Base-by-base conservation (phyloP, 2,888 invertebrate genomes). In the Cephalotes varians region DNA sequence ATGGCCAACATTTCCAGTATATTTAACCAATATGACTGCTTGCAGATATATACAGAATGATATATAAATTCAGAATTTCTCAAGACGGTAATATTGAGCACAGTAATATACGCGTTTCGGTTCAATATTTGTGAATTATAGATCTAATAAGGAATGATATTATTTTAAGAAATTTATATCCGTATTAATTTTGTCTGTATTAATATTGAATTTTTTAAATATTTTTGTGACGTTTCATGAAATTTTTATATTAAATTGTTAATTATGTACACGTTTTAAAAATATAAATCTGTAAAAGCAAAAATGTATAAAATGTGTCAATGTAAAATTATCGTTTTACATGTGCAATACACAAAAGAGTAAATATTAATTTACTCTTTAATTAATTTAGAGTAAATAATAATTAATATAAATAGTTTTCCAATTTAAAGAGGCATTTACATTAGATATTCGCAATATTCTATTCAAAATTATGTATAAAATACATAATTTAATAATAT, bases 1-100 rank as follows among this genome's bases (percentile, higher is more conserved):
- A 58, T 86, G 87, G 92, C 92, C 93, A 93, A 92, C 82, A 86
- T 89, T 91, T 88, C 84, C 73, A 86, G 84, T 88, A 87, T 85
- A 85, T 90, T 87, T 88, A 69, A 84, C 82, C 6, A 21, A 0
- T 2, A 40, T 31, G 9, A 34, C 12, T 71, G 54, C 40, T 28
- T n/a, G 5, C 44, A 58, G 5, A 47, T 25, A 31, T 47, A n/a
- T 40, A 44, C 3, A 28, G n/a, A 21, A 21, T 40, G 15, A 25
- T 40, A 44, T 34, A 44, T 44, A n/a, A 31, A 12, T n/a, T 58
- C 28, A 40, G 18, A 58, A 49, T 73, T 18, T 73, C n/a, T 44
- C 60, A 7, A 25, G n/a, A n/a, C 4, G 7, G n/a, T n/a, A n/a
- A n/a, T 28, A 54, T 54, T 54, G 21, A 37, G 9, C 25, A 37